phyloP scores from a whole-genome alignment of 2,113 vertebrate species.

The Chloropsis cyanopogon region DNA sequence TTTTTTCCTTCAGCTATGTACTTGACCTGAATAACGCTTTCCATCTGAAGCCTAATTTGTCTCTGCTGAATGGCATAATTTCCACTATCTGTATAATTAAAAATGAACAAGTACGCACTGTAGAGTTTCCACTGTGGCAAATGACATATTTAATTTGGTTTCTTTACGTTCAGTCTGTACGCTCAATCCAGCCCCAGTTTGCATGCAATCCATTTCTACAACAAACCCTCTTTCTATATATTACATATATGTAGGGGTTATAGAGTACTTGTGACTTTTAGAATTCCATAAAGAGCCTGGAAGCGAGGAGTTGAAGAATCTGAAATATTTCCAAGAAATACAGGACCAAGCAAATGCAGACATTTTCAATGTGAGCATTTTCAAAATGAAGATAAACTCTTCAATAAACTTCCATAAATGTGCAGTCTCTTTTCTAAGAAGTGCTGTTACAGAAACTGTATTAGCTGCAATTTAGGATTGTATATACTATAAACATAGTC shows the following conservation, averaged over 20 bases:
- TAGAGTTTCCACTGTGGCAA: not conserved
- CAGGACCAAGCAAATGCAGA: not conserved
- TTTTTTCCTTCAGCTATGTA: not conserved
- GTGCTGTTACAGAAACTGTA: not conserved
- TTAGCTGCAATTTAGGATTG: not conserved
- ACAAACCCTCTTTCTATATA: not conserved
- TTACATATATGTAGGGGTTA: not conserved
- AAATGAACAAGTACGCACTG: not conserved
- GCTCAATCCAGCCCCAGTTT: not conserved
- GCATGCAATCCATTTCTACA: not conserved
- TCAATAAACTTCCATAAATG: not conserved
- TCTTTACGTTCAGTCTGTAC: not conserved
- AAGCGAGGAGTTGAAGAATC: not conserved
- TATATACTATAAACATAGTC: not conserved
- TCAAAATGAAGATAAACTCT: not conserved
- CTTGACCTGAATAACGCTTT: slow-evolving; percentile 1
- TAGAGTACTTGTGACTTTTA: not conserved
- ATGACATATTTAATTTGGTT: not conserved
- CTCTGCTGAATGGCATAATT: not conserved
- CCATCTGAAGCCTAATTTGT: not conserved
- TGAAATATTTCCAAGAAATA: not conserved
- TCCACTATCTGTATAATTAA: not conserved
- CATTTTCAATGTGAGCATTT: not conserved
- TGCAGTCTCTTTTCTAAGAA: not conserved
- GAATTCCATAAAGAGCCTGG: not conserved